Conservation (phyloP, 2,888 invertebrate genomes). For the Desoria tigrina region DNA sequence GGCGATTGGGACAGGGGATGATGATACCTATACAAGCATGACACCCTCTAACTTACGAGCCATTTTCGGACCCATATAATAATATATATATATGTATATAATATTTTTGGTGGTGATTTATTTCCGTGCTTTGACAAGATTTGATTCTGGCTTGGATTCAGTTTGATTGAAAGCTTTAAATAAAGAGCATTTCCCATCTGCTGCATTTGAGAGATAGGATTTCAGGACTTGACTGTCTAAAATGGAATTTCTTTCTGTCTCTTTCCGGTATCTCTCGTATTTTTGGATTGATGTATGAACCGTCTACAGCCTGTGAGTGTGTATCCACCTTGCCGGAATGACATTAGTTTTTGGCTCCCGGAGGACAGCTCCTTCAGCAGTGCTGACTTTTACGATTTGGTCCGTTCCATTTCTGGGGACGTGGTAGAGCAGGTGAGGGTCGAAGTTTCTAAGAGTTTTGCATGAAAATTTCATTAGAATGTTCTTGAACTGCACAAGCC, state of each 20-base stretch:
- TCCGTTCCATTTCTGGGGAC: slow-evolving; percentile 83
- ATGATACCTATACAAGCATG: neutral
- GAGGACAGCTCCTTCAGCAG: slow-evolving; percentile 65
- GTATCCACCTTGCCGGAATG: slow-evolving; percentile 84
- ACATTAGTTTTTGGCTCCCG: slow-evolving; percentile 96
- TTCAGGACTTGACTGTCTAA: neutral
- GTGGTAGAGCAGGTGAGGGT: slow-evolving; percentile 80
- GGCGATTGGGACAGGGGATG: neutral
- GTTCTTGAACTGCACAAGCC: neutral
- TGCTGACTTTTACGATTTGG: slow-evolving; percentile 91
- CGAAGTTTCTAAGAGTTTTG: neutral
- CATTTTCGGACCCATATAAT: slow-evolving; percentile 1
- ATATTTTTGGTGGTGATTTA: slow-evolving; percentile 26
- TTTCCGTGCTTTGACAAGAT: slow-evolving; percentile 20
- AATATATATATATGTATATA: neutral
- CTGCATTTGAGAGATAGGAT: neutral
- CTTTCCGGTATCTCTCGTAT: slow-evolving; percentile 18
- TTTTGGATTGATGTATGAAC: slow-evolving; percentile 4
- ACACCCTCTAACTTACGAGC: neutral
- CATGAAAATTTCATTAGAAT: slow-evolving; percentile 3
- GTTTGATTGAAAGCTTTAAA: slow-evolving; percentile 38
- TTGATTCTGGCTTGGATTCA: slow-evolving; percentile 13
- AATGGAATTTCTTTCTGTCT: slow-evolving; percentile 23
- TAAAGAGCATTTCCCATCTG: slow-evolving; percentile 12
- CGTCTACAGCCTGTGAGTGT: slow-evolving; percentile 70